Evolutionary conservation across 2,888 invertebrate genomes (phyloP).

Genomic region (Chymomyza procnemis): DNA sequence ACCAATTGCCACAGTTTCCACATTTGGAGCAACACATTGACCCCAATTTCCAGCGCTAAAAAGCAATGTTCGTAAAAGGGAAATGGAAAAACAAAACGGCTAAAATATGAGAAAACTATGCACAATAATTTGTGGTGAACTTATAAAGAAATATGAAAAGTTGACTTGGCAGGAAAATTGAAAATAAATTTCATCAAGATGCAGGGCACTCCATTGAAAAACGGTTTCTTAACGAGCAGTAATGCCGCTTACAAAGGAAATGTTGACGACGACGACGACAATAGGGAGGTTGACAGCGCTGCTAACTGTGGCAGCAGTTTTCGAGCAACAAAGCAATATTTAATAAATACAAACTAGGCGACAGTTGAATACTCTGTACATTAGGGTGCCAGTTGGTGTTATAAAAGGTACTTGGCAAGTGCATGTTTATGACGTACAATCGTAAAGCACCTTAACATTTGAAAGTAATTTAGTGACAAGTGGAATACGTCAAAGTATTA

Average conservation of each 20-base stretch:
- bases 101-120: conserved; percentile 48
- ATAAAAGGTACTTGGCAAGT: too few species aligned
- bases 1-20: not conserved
- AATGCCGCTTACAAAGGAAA: not conserved
- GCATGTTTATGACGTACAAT: too few species aligned
- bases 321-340: not conserved
- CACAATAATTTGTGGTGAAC: conserved; percentile 32
- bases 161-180: conserved; percentile 44
- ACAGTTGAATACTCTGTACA: too few species aligned
- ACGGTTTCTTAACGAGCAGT: not conserved
- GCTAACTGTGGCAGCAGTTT: not conserved
- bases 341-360: too few species aligned
- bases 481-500: too few species aligned
- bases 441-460: too few species aligned
- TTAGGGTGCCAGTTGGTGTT: too few species aligned
- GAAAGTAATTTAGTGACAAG: too few species aligned
- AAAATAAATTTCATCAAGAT: conserved; percentile 56
- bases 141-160: conserved; percentile 45
- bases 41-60: not conserved
- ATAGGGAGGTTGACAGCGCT: not conserved
- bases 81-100: conserved; percentile 39
- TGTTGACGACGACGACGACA: not conserved
- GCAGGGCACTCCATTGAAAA: not conserved
- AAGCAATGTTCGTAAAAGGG: not conserved
- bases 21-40: not conserved